A percentile compares a stretch with the other conserved stretches of the same genome.
Evolutionary conservation across 2,113 vertebrate genomes (phyloP).

Genomic region (Colistium nudipinnis): DNA sequence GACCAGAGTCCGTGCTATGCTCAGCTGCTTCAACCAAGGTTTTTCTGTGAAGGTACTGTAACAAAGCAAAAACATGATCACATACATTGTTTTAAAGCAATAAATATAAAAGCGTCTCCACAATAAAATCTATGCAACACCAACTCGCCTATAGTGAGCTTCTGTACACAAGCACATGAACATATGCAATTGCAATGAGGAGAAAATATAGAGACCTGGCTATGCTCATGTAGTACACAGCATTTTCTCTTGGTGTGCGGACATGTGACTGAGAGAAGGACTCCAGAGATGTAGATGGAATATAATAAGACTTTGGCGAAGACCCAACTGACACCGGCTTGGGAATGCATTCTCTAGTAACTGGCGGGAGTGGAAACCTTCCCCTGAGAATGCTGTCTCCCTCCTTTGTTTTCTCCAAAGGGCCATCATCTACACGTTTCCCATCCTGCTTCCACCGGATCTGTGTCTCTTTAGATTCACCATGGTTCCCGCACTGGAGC

Average conservation of each 20-base stretch:
- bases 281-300: conserved; percentile 50
- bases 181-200: not conserved
- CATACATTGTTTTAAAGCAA: not conserved
- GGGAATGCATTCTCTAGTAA: conserved; percentile 26
- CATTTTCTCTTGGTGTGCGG: conserved; percentile 77
- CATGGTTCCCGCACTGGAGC: conserved; percentile 26
- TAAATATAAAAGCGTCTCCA: not conserved
- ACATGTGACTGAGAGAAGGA: conserved; percentile 66
- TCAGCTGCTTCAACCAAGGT: conserved; percentile 80
- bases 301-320: conserved; percentile 34
- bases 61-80: conserved; percentile 18
- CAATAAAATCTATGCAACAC: not conserved
- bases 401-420: conserved; percentile 36
- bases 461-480: conserved; percentile 10
- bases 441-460: conserved; percentile 4
- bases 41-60: conserved; percentile 84
- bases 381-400: conserved; percentile 37
- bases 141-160: not conserved
- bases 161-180: not conserved
- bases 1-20: conserved; percentile 76
- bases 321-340: not conserved
- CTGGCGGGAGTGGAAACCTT: conserved; percentile 68
- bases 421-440: not conserved
- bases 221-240: conserved; percentile 76
- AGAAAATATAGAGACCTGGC: conserved; percentile 73